These are phyloP conservation scores for Sebastes oblongus DNA, from an alignment of 2,797 vertebrate genomes.

Conservation along the genomic window DNA sequence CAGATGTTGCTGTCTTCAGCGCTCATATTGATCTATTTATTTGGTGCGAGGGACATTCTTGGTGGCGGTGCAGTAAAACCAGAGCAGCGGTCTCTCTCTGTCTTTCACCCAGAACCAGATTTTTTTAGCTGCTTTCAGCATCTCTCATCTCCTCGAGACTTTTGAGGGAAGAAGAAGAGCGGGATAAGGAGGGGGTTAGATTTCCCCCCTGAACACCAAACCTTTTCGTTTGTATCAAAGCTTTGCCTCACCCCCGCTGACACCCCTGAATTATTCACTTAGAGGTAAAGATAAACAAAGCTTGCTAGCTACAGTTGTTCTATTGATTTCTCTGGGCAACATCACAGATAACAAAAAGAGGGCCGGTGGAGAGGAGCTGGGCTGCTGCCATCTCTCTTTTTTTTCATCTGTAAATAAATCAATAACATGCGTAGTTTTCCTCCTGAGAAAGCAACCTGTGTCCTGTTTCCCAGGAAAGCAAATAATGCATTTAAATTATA, in stretches of 20 bases:
- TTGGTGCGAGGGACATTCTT: conserved; percentile 35
- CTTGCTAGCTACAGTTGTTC: conserved; percentile 68
- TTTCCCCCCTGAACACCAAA: conserved; percentile 53
- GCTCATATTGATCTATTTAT: conserved; percentile 49
- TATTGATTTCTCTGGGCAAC: conserved; percentile 75
- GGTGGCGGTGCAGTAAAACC: conserved; percentile 46
- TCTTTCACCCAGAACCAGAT: conserved; percentile 8
- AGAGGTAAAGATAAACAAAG: conserved; percentile 72
- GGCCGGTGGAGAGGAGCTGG: conserved; percentile 59
- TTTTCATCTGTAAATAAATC: conserved; percentile 69
- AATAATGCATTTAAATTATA: conserved; percentile 50
- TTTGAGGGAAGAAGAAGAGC: conserved; percentile 7
- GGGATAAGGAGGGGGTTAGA: conserved; percentile 21
- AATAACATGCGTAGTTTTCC: conserved; percentile 60
- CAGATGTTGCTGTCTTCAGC: conserved; percentile 30
- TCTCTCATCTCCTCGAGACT: conserved; percentile 30
- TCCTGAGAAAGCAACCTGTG: conserved; percentile 53
- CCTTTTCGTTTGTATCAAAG: conserved; percentile 67
- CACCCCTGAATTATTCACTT: conserved; percentile 77
- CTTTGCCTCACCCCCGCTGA: conserved; percentile 54
- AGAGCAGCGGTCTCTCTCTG: conserved; percentile 19
- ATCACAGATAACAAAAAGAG: conserved; percentile 71
- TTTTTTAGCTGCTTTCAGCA: conserved; percentile 29
- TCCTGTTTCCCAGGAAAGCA: conserved; percentile 57
- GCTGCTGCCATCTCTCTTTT: conserved; percentile 35